Conservation (phyloP, 2,888 invertebrate genomes). For the Zootermopsis nevadensis region DNA sequence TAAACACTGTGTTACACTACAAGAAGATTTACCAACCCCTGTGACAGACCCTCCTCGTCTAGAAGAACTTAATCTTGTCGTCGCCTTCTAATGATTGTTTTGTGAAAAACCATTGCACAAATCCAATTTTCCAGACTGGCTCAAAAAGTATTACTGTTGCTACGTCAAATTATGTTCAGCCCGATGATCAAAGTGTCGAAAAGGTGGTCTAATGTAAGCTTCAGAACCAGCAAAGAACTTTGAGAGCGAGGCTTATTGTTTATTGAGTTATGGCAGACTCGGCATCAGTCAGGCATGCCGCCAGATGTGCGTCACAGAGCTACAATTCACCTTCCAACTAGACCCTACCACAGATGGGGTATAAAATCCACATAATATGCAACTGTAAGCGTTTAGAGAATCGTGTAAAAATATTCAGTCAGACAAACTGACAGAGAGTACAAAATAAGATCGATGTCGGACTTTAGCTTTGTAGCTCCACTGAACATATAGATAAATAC, state of each 20-base stretch:
- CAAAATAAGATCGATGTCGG: too few species aligned
- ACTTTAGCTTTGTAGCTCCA: too few species aligned
- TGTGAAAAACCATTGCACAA: constrained; percentile 38
- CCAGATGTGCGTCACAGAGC: background rate
- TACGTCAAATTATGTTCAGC: constrained; percentile 22
- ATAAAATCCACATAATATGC: too few species aligned
- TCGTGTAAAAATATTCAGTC: too few species aligned
- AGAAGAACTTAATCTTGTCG: constrained; percentile 18
- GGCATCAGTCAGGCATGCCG: background rate
- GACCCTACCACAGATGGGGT: background rate
- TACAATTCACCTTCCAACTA: background rate
- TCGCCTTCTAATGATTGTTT: constrained; percentile 32
- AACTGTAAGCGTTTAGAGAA: too few species aligned
- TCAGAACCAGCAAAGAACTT: constrained; percentile 4
- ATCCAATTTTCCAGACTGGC: constrained; percentile 39
- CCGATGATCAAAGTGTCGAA: constrained; percentile 38
- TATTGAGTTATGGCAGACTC: constrained; percentile 12
- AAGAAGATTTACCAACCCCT: background rate
- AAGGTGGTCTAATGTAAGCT: constrained; percentile 19
- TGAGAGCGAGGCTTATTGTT: constrained; percentile 15
- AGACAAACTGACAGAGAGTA: too few species aligned
- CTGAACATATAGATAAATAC: too few species aligned
- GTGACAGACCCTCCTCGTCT: background rate
- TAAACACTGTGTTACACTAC: too few species aligned
- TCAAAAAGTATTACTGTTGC: constrained; percentile 45